Evolutionary conservation across 2,797 vertebrate species (phyloP).

Genomic region (Ispidina lecontei): DNA sequence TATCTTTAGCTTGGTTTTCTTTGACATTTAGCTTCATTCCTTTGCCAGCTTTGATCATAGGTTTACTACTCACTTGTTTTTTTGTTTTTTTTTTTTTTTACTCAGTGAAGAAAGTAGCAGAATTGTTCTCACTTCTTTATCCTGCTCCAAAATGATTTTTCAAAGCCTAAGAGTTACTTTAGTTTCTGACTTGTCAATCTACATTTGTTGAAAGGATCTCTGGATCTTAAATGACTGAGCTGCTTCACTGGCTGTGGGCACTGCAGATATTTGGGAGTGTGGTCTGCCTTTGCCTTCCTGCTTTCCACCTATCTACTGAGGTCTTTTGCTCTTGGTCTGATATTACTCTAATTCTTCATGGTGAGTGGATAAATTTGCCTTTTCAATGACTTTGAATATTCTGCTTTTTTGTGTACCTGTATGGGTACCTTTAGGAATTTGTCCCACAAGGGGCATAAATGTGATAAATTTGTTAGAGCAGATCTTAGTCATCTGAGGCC

Average conservation of each 20-base stretch:
- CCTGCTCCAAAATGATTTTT: neutral
- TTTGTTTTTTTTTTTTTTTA: too few species aligned
- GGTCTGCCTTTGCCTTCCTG: neutral
- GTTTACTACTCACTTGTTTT: neutral
- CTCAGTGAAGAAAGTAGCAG: neutral
- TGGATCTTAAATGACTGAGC: neutral
- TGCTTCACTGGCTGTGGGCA: neutral
- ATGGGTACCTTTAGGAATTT: neutral
- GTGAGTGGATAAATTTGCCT: neutral
- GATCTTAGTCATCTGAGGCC: neutral
- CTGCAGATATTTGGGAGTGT: accelerated
- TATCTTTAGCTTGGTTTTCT: neutral
- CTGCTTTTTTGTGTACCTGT: neutral
- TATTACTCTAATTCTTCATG: neutral
- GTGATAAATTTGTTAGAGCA: neutral
- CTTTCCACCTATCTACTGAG: neutral
- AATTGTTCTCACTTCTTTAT: neutral
- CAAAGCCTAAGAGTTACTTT: neutral
- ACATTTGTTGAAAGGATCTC: neutral
- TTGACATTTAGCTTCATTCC: neutral
- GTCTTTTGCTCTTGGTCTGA: neutral
- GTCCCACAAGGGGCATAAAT: neutral
- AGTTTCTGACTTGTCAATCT: neutral
- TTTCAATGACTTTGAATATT: neutral
- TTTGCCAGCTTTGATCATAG: neutral